Base-by-base conservation (phyloP, 2,113 vertebrate species). In the Illadopsis cleaveri region DNA sequence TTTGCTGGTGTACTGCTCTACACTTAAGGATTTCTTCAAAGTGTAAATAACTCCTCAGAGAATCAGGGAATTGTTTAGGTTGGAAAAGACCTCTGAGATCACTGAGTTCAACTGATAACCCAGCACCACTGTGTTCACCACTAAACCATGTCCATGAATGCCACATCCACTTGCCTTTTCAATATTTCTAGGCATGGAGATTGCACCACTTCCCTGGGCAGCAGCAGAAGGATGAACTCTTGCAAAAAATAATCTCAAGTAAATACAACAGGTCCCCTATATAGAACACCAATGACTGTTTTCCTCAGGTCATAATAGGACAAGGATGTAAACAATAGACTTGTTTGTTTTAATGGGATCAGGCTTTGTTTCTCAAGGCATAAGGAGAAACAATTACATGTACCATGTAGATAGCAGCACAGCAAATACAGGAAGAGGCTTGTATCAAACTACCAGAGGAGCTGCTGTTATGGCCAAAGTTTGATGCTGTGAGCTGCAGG, bases 321-420 rank as follows among this genome's bases (percentile, higher is more conserved):
- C 30, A 69, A 72, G 18, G 42, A 45, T 73, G 31, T 33, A 80
- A 91, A 92, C 90, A 88, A 47, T 45, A 73, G 82, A 35, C 10
- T 54, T 69, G 56, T 68, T 56, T n/a, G n/a, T 75, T 37, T 31
- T 1, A 38, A 50, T 42, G 14, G 15, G 6, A 28, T 68, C 8
- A 12, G n/a, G 25, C 53, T 82, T 89, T 76, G 79, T 93, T 97
- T 94, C 45, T 93, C 28, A 44, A 79, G 51, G 53, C 73, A 80
- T 80, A 69, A 90, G 85, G 92, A 80, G 58, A 82, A 97, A 85
- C 58, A 57, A 90, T 95, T 85, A 80, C 11, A 7, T 80, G 21
- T 71, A 51, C 28, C 0, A 4, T 60, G 62, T 20, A 31, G 40
- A 25, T 33, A 82, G 24, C 73, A 84, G 40, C 48, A 76, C 60